Percentiles rank a stretch among this genome's conserved stretches.
phyloP scores from a whole-genome alignment of 2,113 vertebrate species.

The Hippolais icterina region DNA sequence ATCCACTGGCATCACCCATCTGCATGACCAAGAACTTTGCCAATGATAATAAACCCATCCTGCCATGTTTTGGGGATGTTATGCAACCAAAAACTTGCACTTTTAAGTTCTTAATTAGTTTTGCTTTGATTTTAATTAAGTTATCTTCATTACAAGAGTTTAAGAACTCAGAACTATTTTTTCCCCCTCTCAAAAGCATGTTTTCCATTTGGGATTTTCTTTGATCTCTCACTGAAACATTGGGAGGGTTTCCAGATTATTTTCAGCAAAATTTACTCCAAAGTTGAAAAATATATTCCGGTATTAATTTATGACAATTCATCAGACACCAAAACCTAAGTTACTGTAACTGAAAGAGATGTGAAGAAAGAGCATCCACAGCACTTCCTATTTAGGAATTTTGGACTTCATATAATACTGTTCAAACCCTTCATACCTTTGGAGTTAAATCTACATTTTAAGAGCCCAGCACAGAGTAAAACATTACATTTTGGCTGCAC shows the following conservation, averaged over 20 bases:
- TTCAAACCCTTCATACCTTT: not conserved
- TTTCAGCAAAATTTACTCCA: constrained; percentile 29
- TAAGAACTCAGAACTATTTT: not conserved
- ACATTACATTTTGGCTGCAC: fast-evolving
- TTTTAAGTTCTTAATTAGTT: constrained; percentile 48
- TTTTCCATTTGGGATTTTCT: constrained; percentile 60
- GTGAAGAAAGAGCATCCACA: not conserved
- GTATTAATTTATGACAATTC: constrained; percentile 30
- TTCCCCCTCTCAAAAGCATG: not conserved
- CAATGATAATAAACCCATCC: not conserved
- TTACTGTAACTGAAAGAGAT: constrained; percentile 24
- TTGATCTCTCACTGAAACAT: constrained; percentile 46
- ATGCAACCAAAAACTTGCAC: not conserved
- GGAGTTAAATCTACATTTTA: not conserved
- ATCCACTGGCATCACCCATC: not conserved
- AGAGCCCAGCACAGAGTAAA: not conserved
- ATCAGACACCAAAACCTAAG: constrained; percentile 3
- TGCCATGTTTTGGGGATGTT: not conserved
- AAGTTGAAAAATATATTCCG: not conserved
- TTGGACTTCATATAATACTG: not conserved
- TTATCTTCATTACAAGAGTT: constrained; percentile 28
- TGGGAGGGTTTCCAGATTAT: constrained; percentile 14
- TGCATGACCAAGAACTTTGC: not conserved
- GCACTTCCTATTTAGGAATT: not conserved
- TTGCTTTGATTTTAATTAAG: constrained; percentile 61